phyloP scores from a whole-genome alignment of 2,113 vertebrate species.

The Hoplias malabaricus region DNA sequence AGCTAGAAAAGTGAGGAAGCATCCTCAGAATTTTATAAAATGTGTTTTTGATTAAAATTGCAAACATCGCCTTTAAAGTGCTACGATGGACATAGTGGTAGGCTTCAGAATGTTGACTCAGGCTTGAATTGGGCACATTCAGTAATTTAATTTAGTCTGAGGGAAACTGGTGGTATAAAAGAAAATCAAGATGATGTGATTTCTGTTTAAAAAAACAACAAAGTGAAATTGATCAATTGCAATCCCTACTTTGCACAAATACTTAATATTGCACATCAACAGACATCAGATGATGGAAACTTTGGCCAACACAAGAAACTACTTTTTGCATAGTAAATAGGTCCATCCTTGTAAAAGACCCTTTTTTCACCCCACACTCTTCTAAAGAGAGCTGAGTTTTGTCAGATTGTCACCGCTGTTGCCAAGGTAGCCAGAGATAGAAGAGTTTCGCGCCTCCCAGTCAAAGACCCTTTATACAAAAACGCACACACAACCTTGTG shows the following conservation, averaged over 20 bases:
- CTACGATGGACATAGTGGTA: background rate
- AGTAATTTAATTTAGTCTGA: background rate
- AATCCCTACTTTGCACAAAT: too few species aligned
- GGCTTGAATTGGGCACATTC: background rate
- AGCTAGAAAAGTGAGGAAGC: too few species aligned
- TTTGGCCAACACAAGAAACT: background rate
- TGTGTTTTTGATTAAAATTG: too few species aligned
- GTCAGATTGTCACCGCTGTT: slow-evolving; percentile 32
- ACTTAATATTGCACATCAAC: too few species aligned
- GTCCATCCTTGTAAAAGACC: background rate
- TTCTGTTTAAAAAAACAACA: background rate
- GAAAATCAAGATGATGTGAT: background rate
- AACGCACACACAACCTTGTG: slow-evolving; percentile 54
- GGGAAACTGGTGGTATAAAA: background rate
- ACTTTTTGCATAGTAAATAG: background rate
- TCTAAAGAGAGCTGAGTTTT: slow-evolving; percentile 1
- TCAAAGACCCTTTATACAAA: slow-evolving; percentile 32
- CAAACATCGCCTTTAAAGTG: background rate
- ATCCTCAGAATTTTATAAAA: too few species aligned
- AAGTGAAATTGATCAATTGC: too few species aligned
- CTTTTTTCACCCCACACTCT: background rate
- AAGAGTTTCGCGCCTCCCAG: slow-evolving; percentile 23
- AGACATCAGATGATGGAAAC: too few species aligned
- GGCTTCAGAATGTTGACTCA: background rate
- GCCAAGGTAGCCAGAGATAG: slow-evolving; percentile 41